Conservation (phyloP, 1,140 invertebrate species). For the Periplaneta americana region DNA sequence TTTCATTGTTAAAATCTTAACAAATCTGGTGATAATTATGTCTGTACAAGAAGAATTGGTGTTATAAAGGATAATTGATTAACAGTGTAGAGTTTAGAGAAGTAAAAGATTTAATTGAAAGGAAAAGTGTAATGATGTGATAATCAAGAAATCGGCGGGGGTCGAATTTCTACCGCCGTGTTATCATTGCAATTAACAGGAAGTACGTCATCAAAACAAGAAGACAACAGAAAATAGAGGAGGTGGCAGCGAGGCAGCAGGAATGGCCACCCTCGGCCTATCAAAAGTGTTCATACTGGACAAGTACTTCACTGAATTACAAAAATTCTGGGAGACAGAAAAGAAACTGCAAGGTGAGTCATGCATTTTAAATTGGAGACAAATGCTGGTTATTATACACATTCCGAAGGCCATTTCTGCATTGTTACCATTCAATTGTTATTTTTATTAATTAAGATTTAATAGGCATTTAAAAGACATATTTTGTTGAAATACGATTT, state of each 20-base stretch:
- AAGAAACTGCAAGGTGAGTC: slow-evolving; percentile 86
- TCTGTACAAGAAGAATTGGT: not conserved
- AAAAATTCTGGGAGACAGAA: slow-evolving; percentile 95
- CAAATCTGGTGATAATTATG: not conserved
- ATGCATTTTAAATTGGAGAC: no score
- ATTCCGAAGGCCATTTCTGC: no score
- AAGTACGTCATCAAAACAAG: not conserved
- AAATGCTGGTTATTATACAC: no score
- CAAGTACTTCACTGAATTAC: slow-evolving; percentile 93
- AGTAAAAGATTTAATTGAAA: not conserved
- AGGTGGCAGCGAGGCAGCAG: slow-evolving; percentile 7
- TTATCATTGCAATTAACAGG: not conserved
- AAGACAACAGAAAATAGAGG: not conserved
- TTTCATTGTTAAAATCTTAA: not conserved
- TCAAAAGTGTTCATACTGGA: slow-evolving; percentile 96
- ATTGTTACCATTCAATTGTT: no score
- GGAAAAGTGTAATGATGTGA: not conserved
- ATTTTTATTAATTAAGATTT: no score
- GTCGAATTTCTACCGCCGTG: not conserved
- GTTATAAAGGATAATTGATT: not conserved
- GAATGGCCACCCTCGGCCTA: slow-evolving; percentile 84
- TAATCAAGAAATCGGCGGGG: not conserved
- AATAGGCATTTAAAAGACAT: no score
- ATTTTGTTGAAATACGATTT: no score
- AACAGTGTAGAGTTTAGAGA: not conserved